A percentile compares a stretch with the other conserved stretches of the same genome.
Evolutionary conservation across 2,888 invertebrate species (phyloP).

Genomic region (Tipula helvola): DNA sequence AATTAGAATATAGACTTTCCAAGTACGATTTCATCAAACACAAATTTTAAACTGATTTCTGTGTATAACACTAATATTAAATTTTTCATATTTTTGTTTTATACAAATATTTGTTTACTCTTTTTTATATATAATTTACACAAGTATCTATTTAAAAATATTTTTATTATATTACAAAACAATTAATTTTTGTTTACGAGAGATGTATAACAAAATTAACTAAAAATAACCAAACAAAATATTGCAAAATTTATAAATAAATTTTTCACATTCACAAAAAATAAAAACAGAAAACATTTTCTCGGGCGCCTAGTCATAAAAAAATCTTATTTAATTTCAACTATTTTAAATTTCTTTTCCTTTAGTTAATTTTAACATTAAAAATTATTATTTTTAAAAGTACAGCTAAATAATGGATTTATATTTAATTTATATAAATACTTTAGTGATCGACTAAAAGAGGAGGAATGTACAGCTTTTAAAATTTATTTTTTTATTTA

Average conservation of each 20-base stretch:
- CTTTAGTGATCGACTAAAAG: background rate
- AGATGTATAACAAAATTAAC: background rate
- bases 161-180: background rate
- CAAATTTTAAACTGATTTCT: background rate
- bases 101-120: background rate
- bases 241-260: background rate
- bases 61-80: background rate
- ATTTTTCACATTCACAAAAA: background rate
- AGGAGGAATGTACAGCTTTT: background rate
- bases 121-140: background rate
- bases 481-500: background rate
- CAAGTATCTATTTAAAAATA: background rate
- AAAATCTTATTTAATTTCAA: background rate
- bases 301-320: background rate
- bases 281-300: background rate
- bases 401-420: background rate
- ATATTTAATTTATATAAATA: background rate
- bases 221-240: background rate
- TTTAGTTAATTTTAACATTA: background rate
- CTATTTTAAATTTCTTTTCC: background rate
- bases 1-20: too few species aligned
- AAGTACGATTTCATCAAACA: background rate
- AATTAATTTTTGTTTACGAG: background rate
- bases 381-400: background rate
- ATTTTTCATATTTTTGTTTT: background rate